Percentiles rank a stretch among this genome's conserved stretches.
Evolutionary conservation across 2,113 vertebrate genomes (phyloP).

Genomic region (Epinephelus lanceolatus): DNA sequence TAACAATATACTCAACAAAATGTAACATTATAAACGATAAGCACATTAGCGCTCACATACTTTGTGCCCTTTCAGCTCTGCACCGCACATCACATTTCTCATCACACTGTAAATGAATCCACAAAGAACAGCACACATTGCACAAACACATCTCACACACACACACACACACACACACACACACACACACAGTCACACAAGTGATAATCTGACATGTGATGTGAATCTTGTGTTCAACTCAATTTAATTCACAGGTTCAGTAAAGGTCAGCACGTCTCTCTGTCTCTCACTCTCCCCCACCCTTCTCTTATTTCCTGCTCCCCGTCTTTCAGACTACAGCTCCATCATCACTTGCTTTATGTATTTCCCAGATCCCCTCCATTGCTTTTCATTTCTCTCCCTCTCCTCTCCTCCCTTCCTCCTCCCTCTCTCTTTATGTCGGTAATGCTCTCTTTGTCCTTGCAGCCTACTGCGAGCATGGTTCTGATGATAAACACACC

Average conservation of each 20-base stretch:
- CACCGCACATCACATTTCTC: slow-evolving; percentile 19
- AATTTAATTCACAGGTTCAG: slow-evolving; percentile 71
- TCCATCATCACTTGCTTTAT: slow-evolving; percentile 34
- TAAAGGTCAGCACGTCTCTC: slow-evolving; percentile 63
- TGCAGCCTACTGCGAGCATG: slow-evolving; percentile 28
- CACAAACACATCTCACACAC: slow-evolving; percentile 17
- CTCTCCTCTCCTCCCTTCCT: slow-evolving; percentile 26
- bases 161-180: slow-evolving; percentile 23
- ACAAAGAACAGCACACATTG: neutral
- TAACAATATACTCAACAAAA: neutral
- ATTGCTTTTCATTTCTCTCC: slow-evolving; percentile 14
- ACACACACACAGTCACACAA: slow-evolving; percentile 17
- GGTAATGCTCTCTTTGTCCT: slow-evolving; percentile 68
- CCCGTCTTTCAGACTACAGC: slow-evolving; percentile 18
- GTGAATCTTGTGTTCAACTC: slow-evolving; percentile 64
- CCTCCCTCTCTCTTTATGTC: slow-evolving; percentile 26
- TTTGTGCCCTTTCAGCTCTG: slow-evolving; percentile 22
- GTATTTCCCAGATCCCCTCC: slow-evolving; percentile 7
- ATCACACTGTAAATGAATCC: slow-evolving; percentile 22
- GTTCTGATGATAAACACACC: slow-evolving; percentile 33
- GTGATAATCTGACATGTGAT: slow-evolving; percentile 63
- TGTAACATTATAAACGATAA: neutral
- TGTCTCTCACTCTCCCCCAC: neutral
- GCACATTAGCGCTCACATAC: neutral
- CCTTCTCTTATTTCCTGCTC: neutral